Evolutionary conservation across 1,140 invertebrate species (phyloP).

Genomic region (Heliothis virescens): DNA sequence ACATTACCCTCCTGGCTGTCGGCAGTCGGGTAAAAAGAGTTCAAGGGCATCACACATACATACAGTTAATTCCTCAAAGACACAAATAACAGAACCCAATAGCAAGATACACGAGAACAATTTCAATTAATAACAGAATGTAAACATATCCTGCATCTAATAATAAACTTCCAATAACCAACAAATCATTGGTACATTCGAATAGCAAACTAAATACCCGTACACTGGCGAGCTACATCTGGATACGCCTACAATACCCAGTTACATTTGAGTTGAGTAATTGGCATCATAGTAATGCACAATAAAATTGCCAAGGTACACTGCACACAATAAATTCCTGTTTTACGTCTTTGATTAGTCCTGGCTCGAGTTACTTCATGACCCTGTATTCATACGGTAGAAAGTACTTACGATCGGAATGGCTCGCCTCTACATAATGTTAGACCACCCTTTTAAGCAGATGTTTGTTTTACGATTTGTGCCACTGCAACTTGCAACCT

Average conservation of each 20-base stretch:
- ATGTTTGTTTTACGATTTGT: slow-evolving; percentile 39
- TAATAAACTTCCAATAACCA: neutral
- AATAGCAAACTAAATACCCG: slow-evolving; percentile 14
- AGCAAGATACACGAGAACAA: no score
- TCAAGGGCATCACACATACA: no score
- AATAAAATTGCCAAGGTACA: slow-evolving; percentile 81
- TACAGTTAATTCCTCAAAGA: no score
- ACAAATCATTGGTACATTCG: slow-evolving; percentile 20
- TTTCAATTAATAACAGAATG: neutral
- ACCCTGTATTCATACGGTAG: slow-evolving; percentile 70
- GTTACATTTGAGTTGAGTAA: slow-evolving; percentile 80
- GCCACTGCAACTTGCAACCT: neutral
- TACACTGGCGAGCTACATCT: neutral
- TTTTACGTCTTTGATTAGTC: slow-evolving; percentile 84
- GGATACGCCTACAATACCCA: slow-evolving; percentile 35
- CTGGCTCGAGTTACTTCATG: slow-evolving; percentile 75
- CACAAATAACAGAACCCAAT: no score
- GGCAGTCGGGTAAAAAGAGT: no score
- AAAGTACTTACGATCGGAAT: slow-evolving; percentile 40
- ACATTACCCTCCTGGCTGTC: no score
- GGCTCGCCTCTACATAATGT: slow-evolving; percentile 1
- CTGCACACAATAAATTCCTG: slow-evolving; percentile 81
- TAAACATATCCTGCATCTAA: neutral
- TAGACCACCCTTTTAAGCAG: slow-evolving; percentile 39
- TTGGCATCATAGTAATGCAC: slow-evolving; percentile 80